These are phyloP conservation scores for Alouatta palliata DNA, from an alignment of 2,113 vertebrate species.

Conservation along the genomic window DNA sequence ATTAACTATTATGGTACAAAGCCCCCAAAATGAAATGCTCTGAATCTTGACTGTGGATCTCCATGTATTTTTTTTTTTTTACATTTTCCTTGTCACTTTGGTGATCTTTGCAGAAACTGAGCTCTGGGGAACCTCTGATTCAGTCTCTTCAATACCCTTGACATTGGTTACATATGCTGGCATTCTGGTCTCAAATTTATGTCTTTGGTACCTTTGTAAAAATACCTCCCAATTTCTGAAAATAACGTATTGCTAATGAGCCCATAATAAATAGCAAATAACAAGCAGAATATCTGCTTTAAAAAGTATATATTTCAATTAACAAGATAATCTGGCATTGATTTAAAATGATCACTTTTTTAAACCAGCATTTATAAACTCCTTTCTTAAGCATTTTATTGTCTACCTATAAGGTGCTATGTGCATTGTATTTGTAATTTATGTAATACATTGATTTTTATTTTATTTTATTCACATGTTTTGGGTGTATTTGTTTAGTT, in stretches of 20 bases:
- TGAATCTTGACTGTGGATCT: background rate
- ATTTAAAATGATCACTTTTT: background rate
- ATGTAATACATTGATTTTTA: background rate
- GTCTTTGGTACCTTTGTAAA: background rate
- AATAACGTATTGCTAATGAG: slow-evolving; percentile 24
- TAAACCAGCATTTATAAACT: background rate
- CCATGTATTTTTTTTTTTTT: background rate
- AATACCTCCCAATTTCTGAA: slow-evolving; percentile 27
- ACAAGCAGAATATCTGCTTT: background rate
- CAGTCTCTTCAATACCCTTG: background rate
- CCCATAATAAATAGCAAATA: background rate
- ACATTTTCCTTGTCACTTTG: background rate
- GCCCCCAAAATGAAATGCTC: background rate
- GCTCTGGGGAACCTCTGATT: background rate
- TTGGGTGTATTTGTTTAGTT: background rate
- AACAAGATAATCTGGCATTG: background rate
- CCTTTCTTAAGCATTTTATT: background rate
- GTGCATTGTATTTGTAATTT: background rate
- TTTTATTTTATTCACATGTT: slow-evolving; percentile 12
- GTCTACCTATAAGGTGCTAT: background rate
- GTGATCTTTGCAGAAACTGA: background rate
- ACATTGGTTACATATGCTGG: background rate
- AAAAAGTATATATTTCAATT: slow-evolving; percentile 20
- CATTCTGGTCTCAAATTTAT: background rate
- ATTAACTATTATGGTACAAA: background rate